Evolutionary conservation across 2,113 vertebrate genomes (phyloP).

Genomic region (Triplophysa rosa): DNA sequence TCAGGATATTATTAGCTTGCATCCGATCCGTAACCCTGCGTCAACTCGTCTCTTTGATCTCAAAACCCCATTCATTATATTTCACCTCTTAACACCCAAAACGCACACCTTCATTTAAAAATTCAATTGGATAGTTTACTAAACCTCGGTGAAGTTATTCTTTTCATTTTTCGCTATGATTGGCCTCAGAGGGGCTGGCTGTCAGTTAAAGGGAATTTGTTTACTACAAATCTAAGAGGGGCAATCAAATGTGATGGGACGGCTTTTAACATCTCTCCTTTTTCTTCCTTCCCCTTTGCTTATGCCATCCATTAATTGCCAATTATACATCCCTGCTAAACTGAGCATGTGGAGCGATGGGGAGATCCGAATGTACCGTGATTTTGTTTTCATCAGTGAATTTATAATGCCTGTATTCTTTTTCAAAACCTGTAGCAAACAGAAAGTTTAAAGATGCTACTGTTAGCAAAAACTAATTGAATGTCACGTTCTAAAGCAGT

Average conservation of each 20-base stretch:
- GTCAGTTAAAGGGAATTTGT: slow-evolving; percentile 53
- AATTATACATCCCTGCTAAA: slow-evolving; percentile 46
- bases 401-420: neutral
- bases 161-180: slow-evolving; percentile 47
- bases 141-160: slow-evolving; percentile 50
- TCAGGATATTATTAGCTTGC: neutral
- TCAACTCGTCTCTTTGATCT: slow-evolving; percentile 38
- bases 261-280: slow-evolving; percentile 40
- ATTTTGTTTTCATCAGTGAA: slow-evolving; percentile 8
- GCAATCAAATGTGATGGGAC: slow-evolving; percentile 44
- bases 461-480: neutral
- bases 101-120: slow-evolving; percentile 40
- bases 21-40: slow-evolving; percentile 12
- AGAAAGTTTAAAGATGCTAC: neutral
- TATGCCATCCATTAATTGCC: slow-evolving; percentile 53
- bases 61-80: slow-evolving; percentile 27
- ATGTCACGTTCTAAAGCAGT: too few relatives aligned
- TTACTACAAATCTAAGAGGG: slow-evolving; percentile 43
- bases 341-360: neutral
- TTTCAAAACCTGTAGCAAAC: neutral
- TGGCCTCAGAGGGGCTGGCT: slow-evolving; percentile 43
- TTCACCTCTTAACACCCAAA: slow-evolving; percentile 40
- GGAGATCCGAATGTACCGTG: neutral
- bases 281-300: slow-evolving; percentile 32
- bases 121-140: slow-evolving; percentile 43